Base-by-base conservation (phyloP, 2,888 invertebrate genomes). In the Drosophila kambysellisi region DNA sequence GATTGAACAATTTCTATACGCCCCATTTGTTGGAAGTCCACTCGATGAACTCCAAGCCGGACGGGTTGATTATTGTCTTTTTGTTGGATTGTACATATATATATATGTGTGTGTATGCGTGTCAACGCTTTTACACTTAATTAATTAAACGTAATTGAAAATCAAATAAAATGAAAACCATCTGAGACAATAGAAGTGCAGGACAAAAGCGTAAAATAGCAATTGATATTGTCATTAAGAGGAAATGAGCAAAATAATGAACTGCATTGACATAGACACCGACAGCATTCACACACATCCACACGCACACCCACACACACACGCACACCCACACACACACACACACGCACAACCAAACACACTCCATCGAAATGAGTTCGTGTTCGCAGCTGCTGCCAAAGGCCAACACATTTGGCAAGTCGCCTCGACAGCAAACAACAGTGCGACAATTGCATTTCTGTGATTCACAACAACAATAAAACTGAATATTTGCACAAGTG, bases 151-250 rank as follows among this genome's bases (percentile, higher is more conserved):
- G 76, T 87, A 85, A 85, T 89, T 87, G 89, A 89, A 85, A 87
- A 89, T 87, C 85, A 89, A 86, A 88, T 81, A 76, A 82, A 84
- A 79, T 67, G 76, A 57, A 80, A 75, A 57, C 70, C 85, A 85
- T 66, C 61, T 74, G 85, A 61, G 70, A 85, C 89, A 85, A 89
- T 81, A 76, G 89, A 79, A 86, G 52, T 63, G 57, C 80, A 80
- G 77, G 80, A 89, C 82, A 89, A 85, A 85, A 72, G 74, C 80
- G 88, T 80, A 80, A 88, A 85, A 81, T 79, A 70, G 86, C 88
- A 82, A 86, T 89, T 89, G 88, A 89, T 82, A 89, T 82, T 89
- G 85, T 88, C 89, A 88, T 85, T 88, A 85, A 89, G 73, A 72
- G 89, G 79, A 87, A 85, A 89, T 88, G 83, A 88, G 86, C 83